phyloP scores from a whole-genome alignment of 1,140 invertebrate species.

The Fopius arisanus region DNA sequence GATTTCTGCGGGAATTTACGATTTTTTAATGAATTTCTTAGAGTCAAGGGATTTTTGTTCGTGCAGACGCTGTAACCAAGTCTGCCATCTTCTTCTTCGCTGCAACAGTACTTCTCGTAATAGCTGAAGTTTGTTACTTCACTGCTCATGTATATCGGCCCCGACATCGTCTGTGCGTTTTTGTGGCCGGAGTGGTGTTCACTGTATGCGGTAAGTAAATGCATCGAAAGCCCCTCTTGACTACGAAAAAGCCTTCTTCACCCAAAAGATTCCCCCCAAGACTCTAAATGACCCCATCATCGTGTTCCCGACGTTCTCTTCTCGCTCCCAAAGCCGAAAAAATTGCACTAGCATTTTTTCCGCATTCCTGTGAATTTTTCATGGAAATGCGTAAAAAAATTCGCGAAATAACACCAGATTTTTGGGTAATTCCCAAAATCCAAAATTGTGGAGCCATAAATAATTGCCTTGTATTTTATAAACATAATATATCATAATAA shows the following conservation, averaged over 20 bases:
- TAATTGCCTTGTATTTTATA: too few species aligned
- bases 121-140: slow-evolving; percentile 72
- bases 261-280: neutral
- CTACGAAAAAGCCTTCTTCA: neutral
- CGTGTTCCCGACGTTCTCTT: neutral
- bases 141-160: slow-evolving; percentile 67
- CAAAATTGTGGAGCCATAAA: too few species aligned
- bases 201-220: slow-evolving; percentile 68
- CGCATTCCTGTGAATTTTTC: too few species aligned
- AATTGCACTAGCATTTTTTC: too few species aligned
- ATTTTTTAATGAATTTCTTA: slow-evolving; percentile 44
- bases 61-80: slow-evolving; percentile 76
- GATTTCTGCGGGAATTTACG: too few species aligned
- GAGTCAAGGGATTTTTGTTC: too few species aligned
- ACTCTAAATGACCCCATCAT: neutral
- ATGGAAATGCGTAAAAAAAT: too few species aligned
- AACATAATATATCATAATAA: too few species aligned
- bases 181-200: slow-evolving; percentile 73
- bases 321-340: too few species aligned
- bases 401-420: too few species aligned
- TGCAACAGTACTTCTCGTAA: slow-evolving; percentile 69
- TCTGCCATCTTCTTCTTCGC: slow-evolving; percentile 73
- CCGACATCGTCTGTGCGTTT: slow-evolving; percentile 68
- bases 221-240: neutral
- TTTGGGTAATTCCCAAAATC: too few species aligned